Conservation (phyloP, 2,888 invertebrate species). For the Heliconius hortense region DNA sequence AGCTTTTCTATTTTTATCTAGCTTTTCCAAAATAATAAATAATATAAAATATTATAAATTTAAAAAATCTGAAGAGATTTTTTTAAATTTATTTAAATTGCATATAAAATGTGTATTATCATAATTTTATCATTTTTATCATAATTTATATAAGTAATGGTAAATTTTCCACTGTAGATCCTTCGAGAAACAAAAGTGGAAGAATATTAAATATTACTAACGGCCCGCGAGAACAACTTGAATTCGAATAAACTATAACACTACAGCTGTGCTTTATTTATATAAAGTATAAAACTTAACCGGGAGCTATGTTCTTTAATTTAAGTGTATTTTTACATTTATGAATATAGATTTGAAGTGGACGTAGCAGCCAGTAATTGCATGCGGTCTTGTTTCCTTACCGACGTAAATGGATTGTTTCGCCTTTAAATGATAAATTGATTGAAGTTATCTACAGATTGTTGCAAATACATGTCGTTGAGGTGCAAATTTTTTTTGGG, state of each 20-base stretch:
- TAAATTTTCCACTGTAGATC: background rate
- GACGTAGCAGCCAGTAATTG: background rate
- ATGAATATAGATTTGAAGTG: background rate
- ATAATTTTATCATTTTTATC: too few relatives aligned
- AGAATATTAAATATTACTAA: slow-evolving; percentile 25
- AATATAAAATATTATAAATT: background rate
- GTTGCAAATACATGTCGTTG: background rate
- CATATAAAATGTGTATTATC: background rate
- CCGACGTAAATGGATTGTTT: background rate
- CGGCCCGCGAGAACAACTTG: slow-evolving; percentile 20
- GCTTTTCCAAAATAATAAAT: too few relatives aligned
- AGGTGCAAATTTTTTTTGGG: too few relatives aligned
- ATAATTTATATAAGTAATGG: slow-evolving; percentile 8
- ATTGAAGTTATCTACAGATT: background rate
- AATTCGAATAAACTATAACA: slow-evolving; percentile 26
- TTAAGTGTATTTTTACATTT: too few relatives aligned
- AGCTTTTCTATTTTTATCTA: too few relatives aligned
- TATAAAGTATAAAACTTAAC: slow-evolving; percentile 13
- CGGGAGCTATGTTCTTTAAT: background rate
- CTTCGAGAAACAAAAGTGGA: slow-evolving; percentile 6
- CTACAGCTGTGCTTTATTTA: slow-evolving; percentile 25
- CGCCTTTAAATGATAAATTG: background rate
- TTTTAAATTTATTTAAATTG: background rate
- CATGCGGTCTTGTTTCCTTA: background rate
- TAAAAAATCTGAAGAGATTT: background rate